A percentile compares a stretch with the other conserved stretches of the same genome.
Evolutionary conservation across 2,888 invertebrate species (phyloP).

Genomic region (Tetropium fuscum): DNA sequence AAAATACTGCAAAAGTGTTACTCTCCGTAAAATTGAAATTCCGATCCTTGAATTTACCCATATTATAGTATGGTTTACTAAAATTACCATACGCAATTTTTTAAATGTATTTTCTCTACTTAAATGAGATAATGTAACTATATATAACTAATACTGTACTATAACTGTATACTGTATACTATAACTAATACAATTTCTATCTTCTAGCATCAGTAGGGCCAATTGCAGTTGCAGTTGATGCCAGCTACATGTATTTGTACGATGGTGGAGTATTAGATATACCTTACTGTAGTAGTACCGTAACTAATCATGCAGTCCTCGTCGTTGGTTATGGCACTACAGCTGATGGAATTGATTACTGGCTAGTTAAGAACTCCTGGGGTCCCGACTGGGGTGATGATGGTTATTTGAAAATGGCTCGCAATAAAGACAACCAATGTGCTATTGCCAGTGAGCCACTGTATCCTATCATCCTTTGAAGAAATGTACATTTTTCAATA

Average conservation of each 20-base stretch:
- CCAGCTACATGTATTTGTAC: constrained; percentile 83
- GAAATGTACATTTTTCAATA: no score
- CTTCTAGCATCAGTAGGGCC: constrained; percentile 83
- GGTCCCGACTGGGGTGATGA: constrained; percentile 57
- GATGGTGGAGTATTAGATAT: constrained; percentile 82
- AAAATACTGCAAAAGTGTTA: no score
- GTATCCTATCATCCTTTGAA: no score
- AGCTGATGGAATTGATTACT: constrained; percentile 70
- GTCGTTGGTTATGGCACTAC: constrained; percentile 80
- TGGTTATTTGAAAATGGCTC: constrained; percentile 48
- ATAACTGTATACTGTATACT: no score
- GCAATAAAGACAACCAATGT: constrained; percentile 74
- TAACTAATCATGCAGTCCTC: constrained; percentile 85
- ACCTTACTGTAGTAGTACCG: constrained; percentile 71
- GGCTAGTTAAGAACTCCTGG: constrained; percentile 78
- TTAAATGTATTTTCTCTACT: no score
- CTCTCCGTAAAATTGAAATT: no score
- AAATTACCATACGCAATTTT: no score
- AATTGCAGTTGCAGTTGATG: constrained; percentile 88
- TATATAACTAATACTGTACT: no score
- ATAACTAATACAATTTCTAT: background rate
- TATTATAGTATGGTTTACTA: no score
- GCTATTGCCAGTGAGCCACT: constrained; percentile 82
- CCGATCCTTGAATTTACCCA: no score
- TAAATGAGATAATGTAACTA: no score